A percentile compares a stretch with the other conserved stretches of the same genome.
These are phyloP conservation scores for Choloepus didactylus DNA, from an alignment of 2,797 vertebrate genomes.

Conservation along the genomic window DNA sequence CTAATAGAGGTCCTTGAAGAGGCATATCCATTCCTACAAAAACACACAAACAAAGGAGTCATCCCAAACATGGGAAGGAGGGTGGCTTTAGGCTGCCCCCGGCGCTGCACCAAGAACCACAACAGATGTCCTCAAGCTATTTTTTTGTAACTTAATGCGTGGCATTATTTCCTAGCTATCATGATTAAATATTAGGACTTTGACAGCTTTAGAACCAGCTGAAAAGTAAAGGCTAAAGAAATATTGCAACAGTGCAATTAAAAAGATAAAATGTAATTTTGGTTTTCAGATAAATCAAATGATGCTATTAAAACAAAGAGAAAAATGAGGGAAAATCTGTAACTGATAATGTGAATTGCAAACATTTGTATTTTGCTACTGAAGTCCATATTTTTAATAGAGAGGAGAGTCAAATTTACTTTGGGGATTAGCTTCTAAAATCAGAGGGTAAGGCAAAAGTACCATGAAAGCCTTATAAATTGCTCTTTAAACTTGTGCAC, in stretches of 20 bases:
- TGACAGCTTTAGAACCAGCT: not conserved
- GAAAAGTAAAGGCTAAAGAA: not conserved
- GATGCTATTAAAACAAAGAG: slow-evolving; percentile 6
- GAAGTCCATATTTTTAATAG: not conserved
- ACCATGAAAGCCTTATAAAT: not conserved
- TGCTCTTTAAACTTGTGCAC: slow-evolving; percentile 27
- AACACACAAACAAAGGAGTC: not conserved
- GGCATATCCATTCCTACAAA: not conserved
- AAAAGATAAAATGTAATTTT: slow-evolving; percentile 45
- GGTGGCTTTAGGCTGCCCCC: not conserved
- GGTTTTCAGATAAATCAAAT: slow-evolving; percentile 29
- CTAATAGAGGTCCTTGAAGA: not conserved
- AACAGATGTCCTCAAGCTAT: not conserved
- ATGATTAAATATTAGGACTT: not conserved
- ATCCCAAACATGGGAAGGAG: not conserved
- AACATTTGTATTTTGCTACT: slow-evolving; percentile 35
- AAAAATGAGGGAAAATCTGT: not conserved
- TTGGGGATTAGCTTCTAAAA: slow-evolving; percentile 38
- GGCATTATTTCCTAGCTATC: slow-evolving; percentile 4
- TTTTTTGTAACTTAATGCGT: not conserved
- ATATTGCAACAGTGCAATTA: not conserved
- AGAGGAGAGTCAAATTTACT: not conserved
- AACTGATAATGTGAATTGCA: not conserved
- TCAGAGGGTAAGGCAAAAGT: not conserved
- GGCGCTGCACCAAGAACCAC: not conserved